Base-by-base conservation (phyloP, 23 tunicate species). In the Halocynthia aurantium region DNA sequence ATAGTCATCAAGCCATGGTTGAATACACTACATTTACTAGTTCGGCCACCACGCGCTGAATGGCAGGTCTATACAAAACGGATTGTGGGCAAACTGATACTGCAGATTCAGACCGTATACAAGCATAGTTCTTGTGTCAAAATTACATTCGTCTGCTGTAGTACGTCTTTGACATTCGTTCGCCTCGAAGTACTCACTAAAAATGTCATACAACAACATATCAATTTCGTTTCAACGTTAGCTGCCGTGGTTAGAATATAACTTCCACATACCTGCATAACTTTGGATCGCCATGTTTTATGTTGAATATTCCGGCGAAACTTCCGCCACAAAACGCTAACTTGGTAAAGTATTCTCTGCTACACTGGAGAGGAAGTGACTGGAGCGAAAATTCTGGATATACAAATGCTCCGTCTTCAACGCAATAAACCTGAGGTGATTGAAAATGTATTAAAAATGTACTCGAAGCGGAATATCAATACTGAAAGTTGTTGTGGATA, bases 331-430 rank as follows among this genome's bases (percentile, higher is more conserved):
- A 91, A 52, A 76, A 66, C 6, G 82, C 73, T 57, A 91, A 72
- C 67, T 85, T 73, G 17, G 50, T 53, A 77, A 91, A 91, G 50
- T 91, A 91, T 53, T 79, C 67, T 7, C 62, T 31, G 5, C 85
- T 77, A 53, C 97, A 91, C 67, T 83, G 90, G 17, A 88, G 63
- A 8, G 91, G 91, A 6, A 85, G 62, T 51, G 76, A 65, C 13
- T 75, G 87, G 54, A 82, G 83, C 12, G 97, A 67, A 57, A 91
- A 91, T 53, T 85, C 81, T 7, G 97, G 97, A 67, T 81, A 91
- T 0, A 91, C 97, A 54, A 91, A 91, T 7, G 97, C 97, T 8
- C 97, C 97, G 51, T 91, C 85, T 77, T 91, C 97, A 40, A 81
- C 69, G 57, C 97, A 91, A 56, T 86, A 91, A 12, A 91, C 97